phyloP scores from a whole-genome alignment of 2,113 vertebrate genomes.

The Leptodactylus fuscus region DNA sequence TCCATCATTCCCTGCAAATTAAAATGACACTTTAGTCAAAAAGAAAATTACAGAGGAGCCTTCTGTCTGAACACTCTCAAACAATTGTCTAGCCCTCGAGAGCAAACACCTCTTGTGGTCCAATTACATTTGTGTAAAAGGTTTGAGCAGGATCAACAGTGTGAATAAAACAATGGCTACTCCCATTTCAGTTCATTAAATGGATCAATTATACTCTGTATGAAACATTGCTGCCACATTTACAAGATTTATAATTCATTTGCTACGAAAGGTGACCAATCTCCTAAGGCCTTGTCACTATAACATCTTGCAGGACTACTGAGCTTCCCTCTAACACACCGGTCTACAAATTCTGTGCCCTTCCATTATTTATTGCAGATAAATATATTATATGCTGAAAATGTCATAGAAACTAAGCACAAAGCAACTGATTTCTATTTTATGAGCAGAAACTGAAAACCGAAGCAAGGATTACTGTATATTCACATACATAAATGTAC shows the following conservation, averaged over 20 bases:
- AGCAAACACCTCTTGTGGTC: conserved; percentile 7
- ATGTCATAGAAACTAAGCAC: conserved; percentile 14
- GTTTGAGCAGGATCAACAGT: background rate
- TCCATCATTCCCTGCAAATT: background rate
- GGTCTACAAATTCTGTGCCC: background rate
- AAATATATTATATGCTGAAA: conserved; percentile 32
- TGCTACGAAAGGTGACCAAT: background rate
- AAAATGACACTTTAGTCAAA: background rate
- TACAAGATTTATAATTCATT: background rate
- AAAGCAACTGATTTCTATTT: conserved; percentile 14
- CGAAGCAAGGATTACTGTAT: background rate
- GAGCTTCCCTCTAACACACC: background rate
- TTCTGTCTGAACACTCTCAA: background rate
- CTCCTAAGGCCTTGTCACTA: background rate
- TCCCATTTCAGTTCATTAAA: background rate
- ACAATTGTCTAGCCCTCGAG: background rate
- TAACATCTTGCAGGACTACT: conserved; percentile 12
- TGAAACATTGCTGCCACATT: background rate
- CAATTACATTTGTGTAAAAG: background rate
- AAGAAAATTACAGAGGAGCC: background rate
- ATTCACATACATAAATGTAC: background rate
- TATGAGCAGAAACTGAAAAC: background rate
- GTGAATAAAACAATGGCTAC: background rate
- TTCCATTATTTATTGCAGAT: conserved; percentile 22
- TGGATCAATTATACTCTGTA: background rate